Evolutionary conservation across 2,797 vertebrate species (phyloP).

Genomic region (Onychomys torridus): DNA sequence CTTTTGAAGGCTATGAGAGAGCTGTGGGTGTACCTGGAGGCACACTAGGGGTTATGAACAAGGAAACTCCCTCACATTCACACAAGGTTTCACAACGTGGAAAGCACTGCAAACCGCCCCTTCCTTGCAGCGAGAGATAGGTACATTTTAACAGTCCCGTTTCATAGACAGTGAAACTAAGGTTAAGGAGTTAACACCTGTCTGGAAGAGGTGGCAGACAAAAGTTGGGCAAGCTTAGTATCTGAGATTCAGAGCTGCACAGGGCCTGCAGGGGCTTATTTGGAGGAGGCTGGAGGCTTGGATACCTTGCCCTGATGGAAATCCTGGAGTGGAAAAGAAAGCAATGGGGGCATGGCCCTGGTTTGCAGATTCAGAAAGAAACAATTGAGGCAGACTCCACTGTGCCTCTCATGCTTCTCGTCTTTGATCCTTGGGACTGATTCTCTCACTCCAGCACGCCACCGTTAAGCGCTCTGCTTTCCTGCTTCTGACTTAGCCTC

Average conservation of each 20-base stretch:
- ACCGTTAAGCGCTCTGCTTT: neutral
- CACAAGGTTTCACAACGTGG: neutral
- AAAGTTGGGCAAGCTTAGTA: neutral
- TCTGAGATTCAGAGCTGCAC: neutral
- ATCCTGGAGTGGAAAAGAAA: conserved; percentile 7
- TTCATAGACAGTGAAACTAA: conserved; percentile 37
- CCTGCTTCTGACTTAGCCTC: neutral
- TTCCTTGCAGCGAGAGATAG: neutral
- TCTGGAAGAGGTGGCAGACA: neutral
- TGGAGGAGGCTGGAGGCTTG: neutral
- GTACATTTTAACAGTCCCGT: neutral
- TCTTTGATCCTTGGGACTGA: neutral
- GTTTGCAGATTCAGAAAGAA: neutral
- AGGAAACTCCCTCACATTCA: neutral
- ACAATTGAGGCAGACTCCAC: neutral
- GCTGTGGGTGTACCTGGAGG: neutral
- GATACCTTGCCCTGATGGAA: neutral
- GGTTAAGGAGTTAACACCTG: neutral
- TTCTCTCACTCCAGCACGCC: neutral
- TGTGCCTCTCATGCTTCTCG: neutral
- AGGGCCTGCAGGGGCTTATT: neutral
- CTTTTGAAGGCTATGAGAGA: neutral
- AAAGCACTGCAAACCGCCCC: neutral
- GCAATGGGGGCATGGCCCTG: neutral
- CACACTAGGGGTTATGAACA: neutral